Base-by-base conservation (phyloP, 2,113 vertebrate species). In the Chascanopsetta lugubris region DNA sequence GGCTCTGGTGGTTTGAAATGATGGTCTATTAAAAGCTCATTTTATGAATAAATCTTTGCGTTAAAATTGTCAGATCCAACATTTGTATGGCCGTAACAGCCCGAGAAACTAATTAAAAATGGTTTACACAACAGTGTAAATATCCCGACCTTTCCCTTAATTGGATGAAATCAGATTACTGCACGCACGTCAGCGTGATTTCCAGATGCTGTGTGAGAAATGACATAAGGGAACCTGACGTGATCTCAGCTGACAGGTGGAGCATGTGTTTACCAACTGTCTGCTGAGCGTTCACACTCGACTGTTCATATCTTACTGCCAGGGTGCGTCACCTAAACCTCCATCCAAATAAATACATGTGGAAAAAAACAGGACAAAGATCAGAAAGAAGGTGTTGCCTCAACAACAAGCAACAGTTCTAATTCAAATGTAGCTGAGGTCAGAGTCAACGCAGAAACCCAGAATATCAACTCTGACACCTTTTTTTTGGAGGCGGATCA, bases 391-490 rank as follows among this genome's bases (percentile, higher is more conserved):
- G n/a, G n/a, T n/a, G n/a, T 43, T 20, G 13, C 24, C 18, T 8
- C 11, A 18, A 26, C 15, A 30, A 30, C 38, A 59, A 15, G 3
- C 18, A 59, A 5, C 10, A 45, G 1, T 43, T 27, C 2, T 12
- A 1, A 1, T 45, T 51, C 13, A 46, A 65, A n/a, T 13, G 7
- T 9, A 78, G 34, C 24, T 34, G 36, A 30, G 61, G 36, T 72
- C 55, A 57, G 45, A 65, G 27, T 40, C 29, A 62, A 75, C 56
- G 43, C 56, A 67, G 50, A 66, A 67, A 61, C 43, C 48, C 60
- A 61, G 30, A 63, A 73, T 54, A 70, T 48, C 63, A 69, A 75
- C 8, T 22, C 8, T 11, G n/a, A 64, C n/a, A 26, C 24, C 10
- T 32, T 9, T 74, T 46, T 71, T 38, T 30, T n/a, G n/a, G n/a